Evolutionary conservation across 2,888 invertebrate species (phyloP), one percentile per base, ranked within the genome.

Genomic region (Molanna angustata): DNA sequence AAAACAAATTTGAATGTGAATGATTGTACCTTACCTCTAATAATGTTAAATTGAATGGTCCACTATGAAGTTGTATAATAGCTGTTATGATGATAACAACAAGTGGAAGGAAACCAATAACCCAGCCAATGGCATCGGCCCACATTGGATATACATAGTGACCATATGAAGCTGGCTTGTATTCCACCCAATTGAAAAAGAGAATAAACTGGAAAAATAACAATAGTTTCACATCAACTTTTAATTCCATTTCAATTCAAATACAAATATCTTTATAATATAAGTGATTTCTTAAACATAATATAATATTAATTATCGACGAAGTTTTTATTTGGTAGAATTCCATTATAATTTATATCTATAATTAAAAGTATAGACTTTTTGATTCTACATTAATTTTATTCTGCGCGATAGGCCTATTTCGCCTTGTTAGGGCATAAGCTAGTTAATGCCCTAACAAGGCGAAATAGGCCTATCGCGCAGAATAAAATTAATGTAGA

Each of bases 81-180:
- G 78, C 81, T 69, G 80, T 79, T 11, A 80, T 60, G 3, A 86
- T 71, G 41, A 87, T 83, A 1, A 88, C 82, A 14, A 81, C 66
- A 4, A 90, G 83, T 0, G 90, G 89, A 48, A 87, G 66, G n/a
- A 88, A 75, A 1, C 90, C 86, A 40, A 90, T 69, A 1, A 81
- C 71, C 88, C 89, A 90, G 6, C 90, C 90, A 2, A 88, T 78
- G 0, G 80, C 81, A 64, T 89, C 84, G 0, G 90, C 90, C 89
- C 88, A 90, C 64, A 78, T 71, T 1, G 90, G 90, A 65, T 89
- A 90, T n/a, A 84, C 79, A 65, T 89, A 90, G 58, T 80, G 74
- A 0, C 86, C 88, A 62, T 86, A 86, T 1, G 79, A 82, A 1
- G 87, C 81, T 0, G 88, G 88, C 61, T 83, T 83, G 66, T 88